Conservation (phyloP, 2,888 invertebrate species). For the Trichopoda pennipes region DNA sequence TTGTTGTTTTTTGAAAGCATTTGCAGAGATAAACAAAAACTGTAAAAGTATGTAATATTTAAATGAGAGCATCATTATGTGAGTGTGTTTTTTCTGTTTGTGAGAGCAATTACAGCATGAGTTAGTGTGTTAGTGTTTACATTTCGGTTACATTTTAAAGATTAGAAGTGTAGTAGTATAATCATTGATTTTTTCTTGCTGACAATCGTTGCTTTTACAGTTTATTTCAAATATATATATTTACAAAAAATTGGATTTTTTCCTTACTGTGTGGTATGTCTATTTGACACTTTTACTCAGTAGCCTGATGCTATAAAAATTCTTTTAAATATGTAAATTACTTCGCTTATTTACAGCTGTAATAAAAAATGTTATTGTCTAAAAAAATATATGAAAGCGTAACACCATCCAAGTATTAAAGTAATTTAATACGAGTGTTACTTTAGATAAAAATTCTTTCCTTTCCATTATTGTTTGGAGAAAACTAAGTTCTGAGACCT, state of each 20-base stretch:
- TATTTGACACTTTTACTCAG: not conserved
- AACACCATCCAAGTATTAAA: too few species aligned
- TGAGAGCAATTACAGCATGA: not conserved
- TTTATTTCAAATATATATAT: conserved; percentile 46
- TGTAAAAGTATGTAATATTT: not conserved
- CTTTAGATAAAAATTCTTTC: too few species aligned
- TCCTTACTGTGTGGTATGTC: not conserved
- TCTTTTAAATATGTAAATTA: not conserved
- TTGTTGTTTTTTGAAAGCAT: not conserved
- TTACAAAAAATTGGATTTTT: conserved; percentile 1
- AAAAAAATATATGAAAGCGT: too few species aligned
- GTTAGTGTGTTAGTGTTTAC: not conserved
- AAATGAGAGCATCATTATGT: conserved; percentile 23
- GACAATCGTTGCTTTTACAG: conserved; percentile 2
- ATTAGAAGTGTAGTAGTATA: conserved; percentile 34
- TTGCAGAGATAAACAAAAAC: conserved; percentile 29
- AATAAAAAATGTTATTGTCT: too few species aligned
- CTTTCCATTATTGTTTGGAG: too few species aligned
- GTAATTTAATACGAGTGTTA: too few species aligned
- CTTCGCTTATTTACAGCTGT: not conserved
- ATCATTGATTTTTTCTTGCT: conserved; percentile 44
- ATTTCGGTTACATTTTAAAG: conserved; percentile 22
- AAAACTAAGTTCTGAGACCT: too few species aligned
- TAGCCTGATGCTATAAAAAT: not conserved
- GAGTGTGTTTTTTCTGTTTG: not conserved